Conservation (phyloP, 1,140 invertebrate genomes). For the Rhopalosiphum maidis region DNA sequence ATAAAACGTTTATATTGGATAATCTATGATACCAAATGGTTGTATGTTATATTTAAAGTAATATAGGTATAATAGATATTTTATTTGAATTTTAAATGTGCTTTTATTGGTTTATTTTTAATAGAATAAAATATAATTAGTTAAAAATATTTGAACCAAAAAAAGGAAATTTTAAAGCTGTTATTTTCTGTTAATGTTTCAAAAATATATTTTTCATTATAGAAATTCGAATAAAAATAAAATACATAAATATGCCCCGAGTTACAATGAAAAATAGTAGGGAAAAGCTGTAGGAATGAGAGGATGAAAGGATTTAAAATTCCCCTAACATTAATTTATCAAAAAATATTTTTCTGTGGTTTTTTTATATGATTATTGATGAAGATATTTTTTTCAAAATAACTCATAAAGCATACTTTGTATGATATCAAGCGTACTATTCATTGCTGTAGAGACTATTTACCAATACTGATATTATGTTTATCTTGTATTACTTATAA, state of each 20-base stretch:
- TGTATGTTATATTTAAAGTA: too few relatives aligned
- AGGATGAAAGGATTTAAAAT: not conserved
- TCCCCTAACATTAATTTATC: not conserved
- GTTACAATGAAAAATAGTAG: not conserved
- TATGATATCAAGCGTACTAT: not conserved
- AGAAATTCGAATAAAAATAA: not conserved
- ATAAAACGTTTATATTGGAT: too few relatives aligned
- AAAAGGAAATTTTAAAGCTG: not conserved
- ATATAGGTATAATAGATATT: not conserved
- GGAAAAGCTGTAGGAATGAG: not conserved
- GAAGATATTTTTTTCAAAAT: not conserved
- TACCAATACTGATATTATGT: too few relatives aligned
- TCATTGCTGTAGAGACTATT: not conserved
- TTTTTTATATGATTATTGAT: not conserved
- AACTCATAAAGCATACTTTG: not conserved
- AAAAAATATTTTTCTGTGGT: not conserved
- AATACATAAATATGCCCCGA: not conserved
- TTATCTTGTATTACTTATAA: too few relatives aligned
- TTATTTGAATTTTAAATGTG: not conserved
- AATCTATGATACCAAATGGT: too few relatives aligned
- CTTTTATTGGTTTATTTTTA: not conserved
- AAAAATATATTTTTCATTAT: not conserved
- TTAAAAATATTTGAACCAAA: not conserved
- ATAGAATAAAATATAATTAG: not conserved
- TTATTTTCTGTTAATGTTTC: not conserved